Evolutionary conservation across 2,888 invertebrate genomes (phyloP), one percentile per base, ranked within the genome.

Genomic region (Siphlonurus alternatus): DNA sequence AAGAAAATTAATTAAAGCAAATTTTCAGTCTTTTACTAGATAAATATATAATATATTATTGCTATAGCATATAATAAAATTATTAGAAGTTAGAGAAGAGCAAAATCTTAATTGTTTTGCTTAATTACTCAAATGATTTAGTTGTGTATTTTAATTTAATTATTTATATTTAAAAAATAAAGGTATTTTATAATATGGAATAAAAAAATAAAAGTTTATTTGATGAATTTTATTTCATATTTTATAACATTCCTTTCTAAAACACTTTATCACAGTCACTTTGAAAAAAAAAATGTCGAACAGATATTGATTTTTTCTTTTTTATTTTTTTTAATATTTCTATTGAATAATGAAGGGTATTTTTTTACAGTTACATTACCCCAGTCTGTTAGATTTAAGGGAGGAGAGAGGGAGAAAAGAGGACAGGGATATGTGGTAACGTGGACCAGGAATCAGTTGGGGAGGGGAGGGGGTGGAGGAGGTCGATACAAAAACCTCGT

Each of bases 191-290:
- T 5, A 38, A 38, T 38, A 38, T 38, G 38, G 38, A 38, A 38
- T 38, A 38, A 38, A 38, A 38, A 38, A 38, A 38, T 10, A 10
- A 10, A 38, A 10, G 15, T 38, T 38, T 38, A 38, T 38, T 38
- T 38, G 38, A 38, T 38, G 38, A 38, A 38, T 38, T 38, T 38
- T 38, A 38, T 38, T 38, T 38, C 38, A 38, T 38, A 38, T 38
- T 38, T 38, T 23, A 61, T 64, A 64, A 64, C 64, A 64, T 64
- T 64, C 64, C 64, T 61, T n/a, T 51, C 64, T 64, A 64, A 64
- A 64, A 64, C 64, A 64, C 60, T 60, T 64, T 64, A 64, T 64
- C 64, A 64, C 64, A 64, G 64, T 64, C 64, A 64, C 53, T 64
- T 64, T 64, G 60, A 53, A 64, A 62, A 60, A 59, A 63, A 51